Conservation (phyloP, 1,140 invertebrate genomes). For the Eriosoma lanigerum region DNA sequence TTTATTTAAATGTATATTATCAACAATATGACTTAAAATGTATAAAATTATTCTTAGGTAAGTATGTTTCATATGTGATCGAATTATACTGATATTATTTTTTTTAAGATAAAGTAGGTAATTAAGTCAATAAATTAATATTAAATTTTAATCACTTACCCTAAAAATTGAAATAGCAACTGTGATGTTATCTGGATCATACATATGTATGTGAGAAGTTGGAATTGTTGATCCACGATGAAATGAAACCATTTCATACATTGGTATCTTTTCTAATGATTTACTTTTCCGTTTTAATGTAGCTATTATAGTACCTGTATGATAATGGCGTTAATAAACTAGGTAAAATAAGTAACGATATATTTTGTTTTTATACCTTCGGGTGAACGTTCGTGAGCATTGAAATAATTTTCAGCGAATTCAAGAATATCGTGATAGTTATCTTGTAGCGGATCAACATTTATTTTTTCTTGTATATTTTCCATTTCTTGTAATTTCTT, state of each 20-base stretch:
- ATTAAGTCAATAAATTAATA: no score
- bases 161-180: constrained; percentile 88
- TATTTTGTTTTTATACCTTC: not conserved
- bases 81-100: no score
- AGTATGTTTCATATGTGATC: no score
- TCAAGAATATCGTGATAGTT: constrained; percentile 81
- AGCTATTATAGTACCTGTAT: constrained; percentile 76
- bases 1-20: no score
- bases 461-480: constrained; percentile 61
- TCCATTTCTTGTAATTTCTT: constrained; percentile 78
- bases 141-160: constrained; percentile 62
- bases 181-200: constrained; percentile 90
- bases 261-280: constrained; percentile 76
- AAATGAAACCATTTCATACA: constrained; percentile 90
- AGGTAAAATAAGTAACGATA: not conserved
- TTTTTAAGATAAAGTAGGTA: no score
- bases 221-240: constrained; percentile 85
- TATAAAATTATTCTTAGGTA: no score
- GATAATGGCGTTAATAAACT: not conserved
- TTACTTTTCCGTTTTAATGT: constrained; percentile 82
- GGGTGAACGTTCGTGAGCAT: constrained; percentile 74
- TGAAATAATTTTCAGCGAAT: constrained; percentile 92
- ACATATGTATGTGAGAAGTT: constrained; percentile 91
- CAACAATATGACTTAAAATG: no score
- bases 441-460: constrained; percentile 55